A percentile compares a stretch with the other conserved stretches of the same genome.
Evolutionary conservation across 2,888 invertebrate species (phyloP).

Genomic region (Asteroscopus sphinx): DNA sequence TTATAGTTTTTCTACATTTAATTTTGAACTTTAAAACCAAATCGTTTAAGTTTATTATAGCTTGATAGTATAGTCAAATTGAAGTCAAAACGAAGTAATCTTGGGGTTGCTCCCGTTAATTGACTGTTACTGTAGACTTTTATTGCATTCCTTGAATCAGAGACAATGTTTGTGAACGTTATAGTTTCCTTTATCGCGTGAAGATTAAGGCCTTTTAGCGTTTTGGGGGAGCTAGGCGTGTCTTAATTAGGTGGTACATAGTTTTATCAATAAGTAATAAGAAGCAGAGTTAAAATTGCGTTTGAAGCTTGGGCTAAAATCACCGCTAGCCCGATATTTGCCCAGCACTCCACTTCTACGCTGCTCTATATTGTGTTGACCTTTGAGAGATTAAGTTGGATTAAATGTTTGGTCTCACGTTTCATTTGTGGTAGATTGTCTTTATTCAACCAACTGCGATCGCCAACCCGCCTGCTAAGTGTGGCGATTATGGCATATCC

Average conservation of each 20-base stretch:
- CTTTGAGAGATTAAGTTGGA: not conserved
- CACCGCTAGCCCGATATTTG: conserved; percentile 51
- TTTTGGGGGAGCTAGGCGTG: conserved; percentile 1
- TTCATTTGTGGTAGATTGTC: not conserved
- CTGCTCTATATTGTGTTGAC: conserved; percentile 8
- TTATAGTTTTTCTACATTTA: not conserved
- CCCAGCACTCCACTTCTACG: conserved; percentile 48
- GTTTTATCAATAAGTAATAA: not conserved
- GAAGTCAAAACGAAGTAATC: conserved; percentile 62
- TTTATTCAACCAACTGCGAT: no score
- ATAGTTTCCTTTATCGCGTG: conserved; percentile 45
- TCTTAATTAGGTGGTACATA: conserved; percentile 27
- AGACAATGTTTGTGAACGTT: conserved; percentile 48
- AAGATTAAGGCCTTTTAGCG: conserved; percentile 43
- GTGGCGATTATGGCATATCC: no score
- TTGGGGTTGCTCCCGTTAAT: conserved; percentile 66
- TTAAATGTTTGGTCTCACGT: not conserved
- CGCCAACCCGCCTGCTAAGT: no score
- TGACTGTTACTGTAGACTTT: conserved; percentile 74
- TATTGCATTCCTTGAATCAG: conserved; percentile 55
- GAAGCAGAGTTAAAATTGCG: conserved; percentile 11
- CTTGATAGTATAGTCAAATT: conserved; percentile 9
- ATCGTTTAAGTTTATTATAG: conserved; percentile 20
- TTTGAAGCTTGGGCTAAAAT: conserved; percentile 5
- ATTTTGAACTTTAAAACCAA: conserved; percentile 30